These are phyloP conservation scores for Neogobius melanostomus DNA, from an alignment of 2,113 vertebrate genomes.

Conservation along the genomic window DNA sequence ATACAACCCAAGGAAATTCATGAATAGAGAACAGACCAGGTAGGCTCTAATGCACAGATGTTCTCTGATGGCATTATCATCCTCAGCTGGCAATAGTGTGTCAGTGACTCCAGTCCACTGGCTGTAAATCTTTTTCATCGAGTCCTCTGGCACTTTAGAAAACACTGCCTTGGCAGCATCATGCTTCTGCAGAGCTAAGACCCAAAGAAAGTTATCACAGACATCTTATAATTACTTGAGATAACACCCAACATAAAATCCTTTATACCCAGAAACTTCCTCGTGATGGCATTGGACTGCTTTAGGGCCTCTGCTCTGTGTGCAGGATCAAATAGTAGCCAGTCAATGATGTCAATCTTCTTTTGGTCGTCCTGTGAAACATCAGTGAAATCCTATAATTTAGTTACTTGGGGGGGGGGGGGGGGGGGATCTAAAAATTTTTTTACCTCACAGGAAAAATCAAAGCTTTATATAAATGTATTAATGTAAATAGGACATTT, in stretches of 20 bases:
- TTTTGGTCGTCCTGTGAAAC: slow-evolving; percentile 83
- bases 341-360: slow-evolving; percentile 96
- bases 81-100: slow-evolving; percentile 86
- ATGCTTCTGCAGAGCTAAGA: slow-evolving; percentile 89
- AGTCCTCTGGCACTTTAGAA: slow-evolving; percentile 93
- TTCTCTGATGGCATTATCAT: slow-evolving; percentile 93
- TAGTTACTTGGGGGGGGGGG: too few species aligned
- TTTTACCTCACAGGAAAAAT: too few species aligned
- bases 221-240: neutral
- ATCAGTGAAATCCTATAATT: neutral
- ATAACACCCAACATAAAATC: neutral
- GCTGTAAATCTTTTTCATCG: slow-evolving; percentile 90
- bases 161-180: slow-evolving; percentile 95
- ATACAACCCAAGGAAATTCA: neutral
- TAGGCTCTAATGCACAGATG: slow-evolving; percentile 95
- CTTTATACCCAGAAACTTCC: slow-evolving; percentile 89
- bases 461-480: too few species aligned
- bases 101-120: slow-evolving; percentile 88
- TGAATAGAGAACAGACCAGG: slow-evolving; percentile 78
- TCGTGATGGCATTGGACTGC: slow-evolving; percentile 98
- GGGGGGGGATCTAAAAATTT: too few species aligned
- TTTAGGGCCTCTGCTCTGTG: slow-evolving; percentile 94
- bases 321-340: slow-evolving; percentile 92
- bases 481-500: too few species aligned
- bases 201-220: neutral